Conservation (phyloP, 1,140 invertebrate genomes). For the Trichogramma pretiosum region DNA sequence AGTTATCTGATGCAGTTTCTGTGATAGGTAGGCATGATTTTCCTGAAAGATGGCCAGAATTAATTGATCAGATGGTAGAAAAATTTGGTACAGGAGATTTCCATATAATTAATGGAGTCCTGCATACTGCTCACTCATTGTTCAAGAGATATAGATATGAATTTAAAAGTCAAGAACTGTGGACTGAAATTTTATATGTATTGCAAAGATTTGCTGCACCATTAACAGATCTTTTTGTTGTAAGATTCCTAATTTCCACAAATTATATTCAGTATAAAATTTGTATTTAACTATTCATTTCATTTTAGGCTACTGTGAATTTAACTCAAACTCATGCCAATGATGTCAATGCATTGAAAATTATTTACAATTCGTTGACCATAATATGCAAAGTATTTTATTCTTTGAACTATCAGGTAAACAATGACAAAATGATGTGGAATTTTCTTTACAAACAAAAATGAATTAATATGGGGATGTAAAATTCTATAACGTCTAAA, state of each 20-base stretch:
- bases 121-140: constrained; percentile 90
- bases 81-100: constrained; percentile 87
- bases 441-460: constrained; percentile 1
- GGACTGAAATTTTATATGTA: constrained; percentile 96
- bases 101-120: constrained; percentile 87
- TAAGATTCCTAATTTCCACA: constrained; percentile 37
- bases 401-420: constrained; percentile 85
- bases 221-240: constrained; percentile 81
- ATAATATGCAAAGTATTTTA: constrained; percentile 95
- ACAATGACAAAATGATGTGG: constrained; percentile 17
- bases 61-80: constrained; percentile 85
- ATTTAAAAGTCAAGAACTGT: constrained; percentile 88
- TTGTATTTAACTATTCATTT: constrained; percentile 25
- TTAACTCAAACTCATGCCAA: constrained; percentile 67
- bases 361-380: constrained; percentile 83
- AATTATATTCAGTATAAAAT: constrained; percentile 7
- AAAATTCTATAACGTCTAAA: constrained; percentile 4
- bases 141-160: constrained; percentile 94
- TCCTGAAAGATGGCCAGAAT: constrained; percentile 85
- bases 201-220: constrained; percentile 87
- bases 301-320: constrained; percentile 70
- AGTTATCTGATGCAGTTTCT: constrained; percentile 90
- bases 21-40: constrained; percentile 93
- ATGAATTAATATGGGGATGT: constrained; percentile 5
- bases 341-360: constrained; percentile 71